phyloP scores from a whole-genome alignment of 2,888 invertebrate genomes.

The Ferdinandea cuprea region DNA sequence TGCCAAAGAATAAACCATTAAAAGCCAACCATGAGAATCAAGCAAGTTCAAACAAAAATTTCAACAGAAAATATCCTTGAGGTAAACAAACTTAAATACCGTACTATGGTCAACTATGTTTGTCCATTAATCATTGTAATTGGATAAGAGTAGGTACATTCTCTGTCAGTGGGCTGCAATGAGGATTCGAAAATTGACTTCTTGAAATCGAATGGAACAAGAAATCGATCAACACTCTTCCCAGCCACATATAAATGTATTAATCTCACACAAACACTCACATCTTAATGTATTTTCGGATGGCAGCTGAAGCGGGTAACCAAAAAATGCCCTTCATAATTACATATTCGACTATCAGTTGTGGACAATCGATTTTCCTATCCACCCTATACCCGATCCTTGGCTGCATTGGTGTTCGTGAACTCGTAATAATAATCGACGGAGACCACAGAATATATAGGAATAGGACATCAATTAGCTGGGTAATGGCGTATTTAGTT shows the following conservation, averaged over 20 bases:
- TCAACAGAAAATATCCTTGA: slow-evolving; percentile 18
- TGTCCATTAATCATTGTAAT: slow-evolving; percentile 65
- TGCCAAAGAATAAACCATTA: slow-evolving; percentile 13
- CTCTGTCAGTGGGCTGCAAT: slow-evolving; percentile 17
- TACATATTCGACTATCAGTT: not conserved
- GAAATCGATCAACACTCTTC: slow-evolving; percentile 36
- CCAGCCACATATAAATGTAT: not conserved
- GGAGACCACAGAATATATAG: not conserved
- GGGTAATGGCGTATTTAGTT: slow-evolving; percentile 37
- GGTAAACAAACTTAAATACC: slow-evolving; percentile 34
- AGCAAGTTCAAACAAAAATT: slow-evolving; percentile 47
- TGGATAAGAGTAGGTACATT: slow-evolving; percentile 51
- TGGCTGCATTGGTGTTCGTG: not conserved
- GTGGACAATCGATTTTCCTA: slow-evolving; percentile 27
- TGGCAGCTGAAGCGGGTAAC: not conserved
- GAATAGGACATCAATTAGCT: slow-evolving; percentile 46
- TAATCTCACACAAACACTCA: not conserved
- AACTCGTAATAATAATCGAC: slow-evolving; percentile 9
- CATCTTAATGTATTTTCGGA: not conserved
- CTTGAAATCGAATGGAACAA: slow-evolving; percentile 21
- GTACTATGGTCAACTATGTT: slow-evolving; percentile 53
- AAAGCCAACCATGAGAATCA: slow-evolving; percentile 48
- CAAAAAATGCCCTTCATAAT: slow-evolving; percentile 31
- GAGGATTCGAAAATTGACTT: slow-evolving; percentile 14
- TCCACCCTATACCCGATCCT: not conserved